A percentile compares a stretch with the other conserved stretches of the same genome.
phyloP scores from a whole-genome alignment of 35 echinoderm and acorn worm species.

The Apostichopus californicus region DNA sequence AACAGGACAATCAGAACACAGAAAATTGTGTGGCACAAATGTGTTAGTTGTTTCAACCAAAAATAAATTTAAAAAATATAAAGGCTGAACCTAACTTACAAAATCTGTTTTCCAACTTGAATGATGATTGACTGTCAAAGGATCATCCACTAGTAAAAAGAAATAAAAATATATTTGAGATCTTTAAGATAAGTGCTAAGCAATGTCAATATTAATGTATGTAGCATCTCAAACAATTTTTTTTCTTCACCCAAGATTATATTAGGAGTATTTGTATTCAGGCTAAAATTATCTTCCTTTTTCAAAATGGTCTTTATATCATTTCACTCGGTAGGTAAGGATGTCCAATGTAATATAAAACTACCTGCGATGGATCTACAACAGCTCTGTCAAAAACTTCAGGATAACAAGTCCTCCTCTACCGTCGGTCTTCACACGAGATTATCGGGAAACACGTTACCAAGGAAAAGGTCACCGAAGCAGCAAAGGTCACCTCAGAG shows the following conservation, averaged over 20 bases:
- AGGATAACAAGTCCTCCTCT: slow-evolving; percentile 15
- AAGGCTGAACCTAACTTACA: too few relatives aligned
- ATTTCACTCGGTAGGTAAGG: slow-evolving; percentile 60
- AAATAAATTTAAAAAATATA: too few relatives aligned
- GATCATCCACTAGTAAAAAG: too few relatives aligned
- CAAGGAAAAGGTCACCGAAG: slow-evolving; percentile 1
- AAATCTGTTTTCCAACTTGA: neutral
- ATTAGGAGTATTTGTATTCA: too few relatives aligned
- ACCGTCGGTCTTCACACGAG: neutral
- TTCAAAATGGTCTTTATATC: neutral
- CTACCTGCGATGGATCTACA: slow-evolving; percentile 76
- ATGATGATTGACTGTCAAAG: too few relatives aligned
- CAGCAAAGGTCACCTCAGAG: slow-evolving; percentile 1
- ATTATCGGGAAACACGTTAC: neutral
- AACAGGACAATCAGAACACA: neutral
- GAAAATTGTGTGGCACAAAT: too few relatives aligned
- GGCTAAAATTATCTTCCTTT: neutral
- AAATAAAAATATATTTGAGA: too few relatives aligned
- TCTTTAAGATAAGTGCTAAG: too few relatives aligned
- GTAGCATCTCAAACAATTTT: too few relatives aligned
- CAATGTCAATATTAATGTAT: too few relatives aligned
- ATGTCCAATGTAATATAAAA: slow-evolving; percentile 69
- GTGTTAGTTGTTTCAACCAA: too few relatives aligned
- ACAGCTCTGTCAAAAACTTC: slow-evolving; percentile 77
- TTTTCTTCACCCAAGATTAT: too few relatives aligned